Base-by-base conservation (phyloP, 35 echinoderm and acorn worm species). In the Acanthaster planci region DNA sequence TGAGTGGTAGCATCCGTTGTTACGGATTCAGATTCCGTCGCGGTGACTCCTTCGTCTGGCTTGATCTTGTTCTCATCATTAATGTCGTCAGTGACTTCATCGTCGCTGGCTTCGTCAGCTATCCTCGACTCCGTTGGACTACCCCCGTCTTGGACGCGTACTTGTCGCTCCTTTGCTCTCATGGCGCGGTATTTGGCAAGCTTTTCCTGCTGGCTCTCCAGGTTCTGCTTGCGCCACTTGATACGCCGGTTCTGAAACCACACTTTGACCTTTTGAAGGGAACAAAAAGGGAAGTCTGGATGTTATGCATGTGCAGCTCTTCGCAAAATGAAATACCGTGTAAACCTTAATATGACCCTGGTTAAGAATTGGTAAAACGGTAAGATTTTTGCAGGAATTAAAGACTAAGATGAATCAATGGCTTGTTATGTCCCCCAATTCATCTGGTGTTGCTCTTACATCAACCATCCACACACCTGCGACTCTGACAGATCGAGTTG, bases 171-270 rank as follows among this genome's bases (percentile, higher is more conserved):
- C 35, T 37, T 72, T 10, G 22, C 64, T 26, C 64, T 21, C 64
- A 80, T 47, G 32, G 91, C 67, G 35, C 86, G 68, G 80, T 89
- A 84, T 32, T 96, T 54, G 55, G 89, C 93, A 26, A 96, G 52
- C 77, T 96, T 87, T 1, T 80, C 82, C 60, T 92, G 93, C 37
- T 88, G 84, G 37, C 81, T 64, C 55, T 96, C 93, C 53, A 92
- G 78, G 38, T 80, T 96, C 76, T 96, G 90, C 50, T 96, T 96
- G n/a, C 93, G 60, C 93, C 93, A 96, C 60, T 96, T 96, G 64
- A 96, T 96, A 1, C 93, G 93, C 17, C 93, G 85, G 78, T 96
- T 96, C 77, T 96, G 93, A 37, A 96, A 96, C 93, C 93, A 96
- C 26, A 96, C 93, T 89, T 96, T 96, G 31, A 96, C 93, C 93